phyloP scores from a whole-genome alignment of 2,888 invertebrate species.

The Kryphioiulus occultus region DNA sequence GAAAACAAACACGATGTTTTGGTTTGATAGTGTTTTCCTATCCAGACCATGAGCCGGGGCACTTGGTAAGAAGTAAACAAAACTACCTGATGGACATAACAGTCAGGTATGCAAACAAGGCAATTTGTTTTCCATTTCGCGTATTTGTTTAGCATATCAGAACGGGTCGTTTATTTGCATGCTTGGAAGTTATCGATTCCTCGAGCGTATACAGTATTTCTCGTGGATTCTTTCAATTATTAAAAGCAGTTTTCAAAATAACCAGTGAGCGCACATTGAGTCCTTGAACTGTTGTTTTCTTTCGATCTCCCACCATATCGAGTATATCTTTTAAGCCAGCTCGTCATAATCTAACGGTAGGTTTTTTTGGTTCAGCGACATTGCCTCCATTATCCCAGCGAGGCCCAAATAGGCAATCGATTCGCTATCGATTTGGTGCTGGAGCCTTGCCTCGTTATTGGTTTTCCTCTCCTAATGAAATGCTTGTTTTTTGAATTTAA shows the following conservation, averaged over 20 bases:
- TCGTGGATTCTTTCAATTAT: background rate
- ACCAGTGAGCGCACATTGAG: background rate
- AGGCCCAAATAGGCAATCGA: conserved; percentile 27
- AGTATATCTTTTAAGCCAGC: background rate
- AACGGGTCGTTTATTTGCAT: too few species aligned
- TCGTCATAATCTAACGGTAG: background rate
- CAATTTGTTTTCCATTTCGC: too few species aligned
- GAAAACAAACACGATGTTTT: too few species aligned
- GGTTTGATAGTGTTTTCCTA: too few species aligned
- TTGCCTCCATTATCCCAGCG: background rate
- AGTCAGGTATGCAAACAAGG: background rate
- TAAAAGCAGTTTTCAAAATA: background rate
- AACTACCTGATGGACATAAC: too few species aligned
- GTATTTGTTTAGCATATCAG: too few species aligned
- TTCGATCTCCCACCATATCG: background rate
- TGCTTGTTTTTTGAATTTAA: conserved; percentile 36
- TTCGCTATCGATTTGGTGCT: background rate
- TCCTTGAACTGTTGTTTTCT: background rate
- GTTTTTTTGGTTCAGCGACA: conserved; percentile 3
- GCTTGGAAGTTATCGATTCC: too few species aligned
- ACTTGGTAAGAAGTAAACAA: too few species aligned
- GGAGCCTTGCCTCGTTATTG: background rate
- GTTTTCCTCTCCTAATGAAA: conserved; percentile 23
- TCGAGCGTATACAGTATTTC: too few species aligned
- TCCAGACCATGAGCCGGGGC: too few species aligned